These are phyloP conservation scores for Lamellibrachia satsuma DNA, from an alignment of 2,888 invertebrate species.

Conservation along the genomic window DNA sequence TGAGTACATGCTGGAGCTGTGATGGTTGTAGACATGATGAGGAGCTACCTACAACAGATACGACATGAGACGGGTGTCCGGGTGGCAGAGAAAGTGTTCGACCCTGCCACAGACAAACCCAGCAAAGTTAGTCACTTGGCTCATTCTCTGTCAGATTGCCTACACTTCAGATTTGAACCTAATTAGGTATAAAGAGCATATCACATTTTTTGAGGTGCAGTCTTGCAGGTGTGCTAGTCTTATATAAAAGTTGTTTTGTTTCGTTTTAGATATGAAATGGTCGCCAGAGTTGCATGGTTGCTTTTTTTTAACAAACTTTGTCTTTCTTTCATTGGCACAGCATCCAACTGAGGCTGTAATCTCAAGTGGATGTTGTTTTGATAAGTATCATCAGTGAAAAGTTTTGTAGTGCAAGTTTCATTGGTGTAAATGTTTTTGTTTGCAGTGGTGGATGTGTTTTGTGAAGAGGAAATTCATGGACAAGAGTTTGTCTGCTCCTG, in stretches of 20 bases:
- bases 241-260: too few relatives aligned
- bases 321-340: too few relatives aligned
- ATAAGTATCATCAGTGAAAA: neutral
- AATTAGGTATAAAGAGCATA: neutral
- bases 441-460: conserved; percentile 97
- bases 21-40: conserved; percentile 78
- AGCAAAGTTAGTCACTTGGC: conserved; percentile 74
- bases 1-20: too few relatives aligned
- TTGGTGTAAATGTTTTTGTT: conserved; percentile 34
- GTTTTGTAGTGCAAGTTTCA: neutral
- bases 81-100: conserved; percentile 91
- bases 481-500: conserved; percentile 90
- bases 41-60: conserved; percentile 91
- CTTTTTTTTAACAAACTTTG: too few relatives aligned
- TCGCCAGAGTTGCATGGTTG: too few relatives aligned
- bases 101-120: conserved; percentile 89
- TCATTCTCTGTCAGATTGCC: neutral
- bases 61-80: conserved; percentile 93
- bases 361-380: too few relatives aligned
- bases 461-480: conserved; percentile 99
- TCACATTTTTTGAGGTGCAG: neutral
- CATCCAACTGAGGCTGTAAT: too few relatives aligned
- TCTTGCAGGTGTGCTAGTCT: too few relatives aligned
- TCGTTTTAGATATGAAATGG: too few relatives aligned
- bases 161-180: neutral